Base-by-base conservation (phyloP, 2,797 vertebrate species). In the Sebastes reedi region DNA sequence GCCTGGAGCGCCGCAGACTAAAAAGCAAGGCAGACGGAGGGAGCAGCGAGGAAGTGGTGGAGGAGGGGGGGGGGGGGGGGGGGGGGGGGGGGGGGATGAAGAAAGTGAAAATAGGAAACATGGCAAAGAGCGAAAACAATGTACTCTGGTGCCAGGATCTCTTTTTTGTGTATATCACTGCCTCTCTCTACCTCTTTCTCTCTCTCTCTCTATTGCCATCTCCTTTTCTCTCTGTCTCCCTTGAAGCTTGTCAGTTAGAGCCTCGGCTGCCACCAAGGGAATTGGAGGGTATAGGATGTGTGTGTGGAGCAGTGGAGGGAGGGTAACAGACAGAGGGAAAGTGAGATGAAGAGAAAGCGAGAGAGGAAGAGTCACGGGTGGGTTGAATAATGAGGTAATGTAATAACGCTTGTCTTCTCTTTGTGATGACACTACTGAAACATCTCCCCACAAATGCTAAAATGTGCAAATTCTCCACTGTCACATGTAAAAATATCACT, bases 221-320 rank as follows among this genome's bases (percentile, higher is more conserved):
- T 78, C 72, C 69, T 73, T 89, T 72, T 83, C 81, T 91, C 86
- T 79, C 66, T 42, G 61, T 87, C 82, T 91, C 87, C 86, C 88
- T 95, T 93, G 88, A 94, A 94, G 91, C 88, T 84, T 90, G 91
- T 90, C 85, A 88, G 89, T 91, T 91, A 86, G 61, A 90, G 87
- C 79, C 75, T 83, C 73, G 77, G 84, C 79, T 87, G 83, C 84
- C 89, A 93, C 85, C 89, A 85, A 86, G 90, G 92, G 90, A 91
- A 89, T 91, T 77, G 75, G 72, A 84, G 87, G 87, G 87, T 81
- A 82, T 79, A 77, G 76, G 81, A 88, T 87, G 88, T 89, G 91
- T 89, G 91, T 83, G 76, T 77, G 80, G 77, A 87, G 72, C 70
- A 77, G 79, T 56, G 78, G 60, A 79, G 69, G 76, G 58, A 84